phyloP scores from a whole-genome alignment of 2,888 invertebrate species.

The Branchellion lobata region DNA sequence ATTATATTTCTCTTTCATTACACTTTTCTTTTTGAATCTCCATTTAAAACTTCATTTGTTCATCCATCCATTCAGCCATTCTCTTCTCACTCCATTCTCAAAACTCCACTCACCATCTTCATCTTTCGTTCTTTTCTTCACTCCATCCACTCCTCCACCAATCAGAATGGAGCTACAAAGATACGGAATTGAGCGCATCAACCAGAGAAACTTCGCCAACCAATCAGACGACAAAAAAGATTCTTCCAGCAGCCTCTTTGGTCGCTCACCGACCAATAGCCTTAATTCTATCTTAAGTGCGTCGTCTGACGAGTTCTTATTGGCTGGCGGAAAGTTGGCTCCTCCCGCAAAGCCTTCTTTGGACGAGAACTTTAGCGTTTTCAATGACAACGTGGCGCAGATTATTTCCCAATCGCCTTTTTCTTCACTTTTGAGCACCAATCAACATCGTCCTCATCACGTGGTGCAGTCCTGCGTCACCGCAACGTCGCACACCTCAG shows the following conservation, averaged over 20 bases:
- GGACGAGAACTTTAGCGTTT: background rate
- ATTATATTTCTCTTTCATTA: too few relatives aligned
- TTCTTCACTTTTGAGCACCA: background rate
- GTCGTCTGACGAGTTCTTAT: slow-evolving; percentile 65
- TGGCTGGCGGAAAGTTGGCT: slow-evolving; percentile 35
- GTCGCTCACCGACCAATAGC: slow-evolving; percentile 71
- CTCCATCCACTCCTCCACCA: background rate
- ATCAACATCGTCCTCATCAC: background rate
- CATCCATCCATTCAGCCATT: too few relatives aligned
- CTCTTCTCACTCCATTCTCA: too few relatives aligned
- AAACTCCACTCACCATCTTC: background rate
- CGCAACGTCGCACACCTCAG: background rate
- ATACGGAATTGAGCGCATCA: background rate
- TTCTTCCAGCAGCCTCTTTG: slow-evolving; percentile 55
- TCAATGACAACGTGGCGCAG: background rate
- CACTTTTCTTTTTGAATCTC: too few relatives aligned
- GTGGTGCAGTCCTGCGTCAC: background rate
- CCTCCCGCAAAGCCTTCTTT: slow-evolving; percentile 24
- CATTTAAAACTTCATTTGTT: too few relatives aligned
- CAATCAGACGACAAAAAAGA: slow-evolving; percentile 11
- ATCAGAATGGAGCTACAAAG: background rate
- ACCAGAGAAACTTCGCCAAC: background rate
- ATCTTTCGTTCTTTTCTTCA: background rate
- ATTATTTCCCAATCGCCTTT: background rate
- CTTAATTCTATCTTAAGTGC: slow-evolving; percentile 83